A percentile compares a stretch with the other conserved stretches of the same genome.
Conservation (phyloP, 2,888 invertebrate genomes). For the Epirrhoe tristata region DNA sequence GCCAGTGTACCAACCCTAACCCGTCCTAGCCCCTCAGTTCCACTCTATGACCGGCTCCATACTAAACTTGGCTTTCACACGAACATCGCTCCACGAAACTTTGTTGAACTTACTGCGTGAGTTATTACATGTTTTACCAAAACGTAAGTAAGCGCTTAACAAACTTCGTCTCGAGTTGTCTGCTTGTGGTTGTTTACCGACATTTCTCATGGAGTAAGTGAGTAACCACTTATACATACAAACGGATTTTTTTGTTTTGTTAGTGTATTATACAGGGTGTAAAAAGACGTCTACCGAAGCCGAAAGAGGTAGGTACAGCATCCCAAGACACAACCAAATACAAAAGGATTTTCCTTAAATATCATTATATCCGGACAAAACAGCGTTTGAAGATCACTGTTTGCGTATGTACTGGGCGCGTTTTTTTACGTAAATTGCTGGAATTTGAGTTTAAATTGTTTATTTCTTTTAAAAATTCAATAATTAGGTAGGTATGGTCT, state of each 20-base stretch:
- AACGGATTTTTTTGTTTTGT: conserved; percentile 1
- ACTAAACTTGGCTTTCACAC: conserved; percentile 70
- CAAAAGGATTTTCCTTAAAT: too few relatives aligned
- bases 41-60: conserved; percentile 46
- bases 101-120: conserved; percentile 65
- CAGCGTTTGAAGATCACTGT: too few relatives aligned
- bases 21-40: conserved; percentile 3
- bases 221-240: conserved; percentile 17
- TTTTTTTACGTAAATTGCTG: too few relatives aligned
- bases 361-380: too few relatives aligned
- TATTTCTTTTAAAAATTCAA: too few relatives aligned
- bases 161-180: conserved; percentile 63
- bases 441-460: too few relatives aligned
- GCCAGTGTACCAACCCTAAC: conserved; percentile 1
- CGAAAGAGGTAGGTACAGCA: too few relatives aligned
- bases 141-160: conserved; percentile 68
- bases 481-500: too few relatives aligned
- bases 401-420: too few relatives aligned
- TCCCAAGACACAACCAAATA: too few relatives aligned
- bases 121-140: conserved; percentile 75
- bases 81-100: conserved; percentile 66
- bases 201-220: conserved; percentile 43
- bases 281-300: too few relatives aligned
- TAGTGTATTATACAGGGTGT: too few relatives aligned
- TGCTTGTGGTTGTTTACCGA: conserved; percentile 52